Base-by-base conservation (phyloP, 2,797 vertebrate species). In the Loris lydekkerianus region DNA sequence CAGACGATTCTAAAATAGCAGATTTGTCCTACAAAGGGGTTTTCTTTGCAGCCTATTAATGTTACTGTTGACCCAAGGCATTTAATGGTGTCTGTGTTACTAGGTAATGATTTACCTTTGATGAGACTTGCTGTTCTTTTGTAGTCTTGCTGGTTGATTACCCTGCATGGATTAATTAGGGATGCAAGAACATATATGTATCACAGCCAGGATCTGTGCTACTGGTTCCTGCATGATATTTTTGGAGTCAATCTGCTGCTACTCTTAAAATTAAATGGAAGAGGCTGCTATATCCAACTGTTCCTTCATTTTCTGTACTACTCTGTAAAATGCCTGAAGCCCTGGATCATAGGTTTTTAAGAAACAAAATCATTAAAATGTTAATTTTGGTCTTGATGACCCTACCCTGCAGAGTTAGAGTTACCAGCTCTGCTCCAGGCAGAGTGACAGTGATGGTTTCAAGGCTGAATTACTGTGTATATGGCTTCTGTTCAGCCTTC, bases 241-340 rank as follows among this genome's bases (percentile, higher is more conserved):
- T 97, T 73, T 94, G 93, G 88, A 96, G 75, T 92, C 95, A 96
- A 82, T 94, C 97, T 97, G 97, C 69, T 95, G 92, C 78, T 93
- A 46, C 46, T 95, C 72, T 97, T 92, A 95, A 95, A 96, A 96
- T 81, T 76, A 94, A 96, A 95, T 72, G 75, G 56, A 90, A 97
- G 77, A 97, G 81, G 20, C 63, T 94, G 91, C 85, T 82, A 17
- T 60, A 94, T n/a, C 88, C 95, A 92, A 95, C 73, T 92, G 83
- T 40, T 89, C 80, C 84, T 92, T 93, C 5, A 23, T 76, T 89
- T 95, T 95, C 77, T 37, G 84, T 60, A 91, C 80, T 82, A 78
- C 72, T 94, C 73, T 87, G 76, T 53, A 90, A 97, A 93, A 94
- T 23, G 82, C 34, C 72, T 63, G 46, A 94, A 86, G 82, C 23